phyloP scores from a whole-genome alignment of 2,797 vertebrate genomes.

The Leptodactylus fallax region DNA sequence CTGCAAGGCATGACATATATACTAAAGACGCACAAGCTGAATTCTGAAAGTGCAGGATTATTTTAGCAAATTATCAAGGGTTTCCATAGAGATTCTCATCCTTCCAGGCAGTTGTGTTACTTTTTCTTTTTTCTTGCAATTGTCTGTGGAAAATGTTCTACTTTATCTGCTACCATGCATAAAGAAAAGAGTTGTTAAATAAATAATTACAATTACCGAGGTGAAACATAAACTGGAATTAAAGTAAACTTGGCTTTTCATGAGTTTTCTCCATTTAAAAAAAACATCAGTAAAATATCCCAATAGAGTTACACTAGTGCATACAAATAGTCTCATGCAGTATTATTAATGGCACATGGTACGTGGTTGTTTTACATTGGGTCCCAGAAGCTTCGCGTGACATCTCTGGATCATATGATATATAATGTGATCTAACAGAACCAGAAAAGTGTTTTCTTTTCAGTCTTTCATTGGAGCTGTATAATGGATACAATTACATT shows the following conservation, averaged over 20 bases:
- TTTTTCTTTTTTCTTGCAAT: background rate
- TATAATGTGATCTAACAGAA: no score
- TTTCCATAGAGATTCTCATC: background rate
- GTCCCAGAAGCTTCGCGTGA: no score
- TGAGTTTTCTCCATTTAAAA: no score
- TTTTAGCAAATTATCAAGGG: background rate
- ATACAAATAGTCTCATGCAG: no score
- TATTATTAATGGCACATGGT: no score
- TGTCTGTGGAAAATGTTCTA: background rate
- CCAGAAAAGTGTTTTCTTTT: no score
- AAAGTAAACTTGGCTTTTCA: background rate
- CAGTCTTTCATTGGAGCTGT: no score
- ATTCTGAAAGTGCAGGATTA: background rate
- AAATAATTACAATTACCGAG: background rate
- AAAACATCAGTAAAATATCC: no score
- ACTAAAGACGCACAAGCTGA: background rate
- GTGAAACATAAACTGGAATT: background rate
- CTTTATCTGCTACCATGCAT: background rate
- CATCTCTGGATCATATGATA: no score
- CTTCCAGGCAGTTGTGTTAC: background rate
- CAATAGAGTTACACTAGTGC: no score
- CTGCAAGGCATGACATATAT: background rate
- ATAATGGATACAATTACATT: no score
- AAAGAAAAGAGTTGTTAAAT: background rate
- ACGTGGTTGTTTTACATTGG: no score